Conservation (phyloP, 1,140 invertebrate genomes). For the Philaenus spumarius region DNA sequence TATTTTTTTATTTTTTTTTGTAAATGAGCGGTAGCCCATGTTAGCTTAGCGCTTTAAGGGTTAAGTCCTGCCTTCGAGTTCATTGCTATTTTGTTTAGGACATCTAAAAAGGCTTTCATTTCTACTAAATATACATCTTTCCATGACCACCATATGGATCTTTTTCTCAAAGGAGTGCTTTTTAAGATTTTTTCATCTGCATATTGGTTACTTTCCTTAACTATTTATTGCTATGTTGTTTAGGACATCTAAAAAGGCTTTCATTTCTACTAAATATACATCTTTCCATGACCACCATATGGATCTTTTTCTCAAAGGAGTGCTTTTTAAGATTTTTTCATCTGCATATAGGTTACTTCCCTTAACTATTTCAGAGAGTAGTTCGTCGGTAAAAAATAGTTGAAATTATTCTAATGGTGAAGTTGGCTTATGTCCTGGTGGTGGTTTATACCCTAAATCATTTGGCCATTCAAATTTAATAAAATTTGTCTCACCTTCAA, state of each 20-base stretch:
- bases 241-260: background rate
- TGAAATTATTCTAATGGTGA: background rate
- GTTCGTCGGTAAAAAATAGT: background rate
- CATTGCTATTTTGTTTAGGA: slow-evolving; percentile 3
- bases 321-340: background rate
- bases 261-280: background rate
- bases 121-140: background rate
- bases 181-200: slow-evolving; percentile 2
- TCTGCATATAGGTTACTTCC: slow-evolving; percentile 6
- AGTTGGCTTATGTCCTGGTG: background rate
- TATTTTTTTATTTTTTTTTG: too few relatives aligned
- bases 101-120: slow-evolving; percentile 4
- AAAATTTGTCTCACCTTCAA: background rate
- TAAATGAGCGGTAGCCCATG: too few relatives aligned
- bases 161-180: background rate
- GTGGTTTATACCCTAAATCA: background rate
- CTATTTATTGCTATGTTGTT: slow-evolving; percentile 8
- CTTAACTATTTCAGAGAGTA: background rate
- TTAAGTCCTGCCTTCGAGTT: too few relatives aligned
- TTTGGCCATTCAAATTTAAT: background rate
- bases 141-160: slow-evolving; percentile 9
- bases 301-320: background rate
- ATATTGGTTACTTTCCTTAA: slow-evolving; percentile 5
- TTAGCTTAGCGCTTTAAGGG: too few relatives aligned
- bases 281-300: slow-evolving; percentile 12